Evolutionary conservation across 2,113 vertebrate genomes (phyloP).

Genomic region (Mirza zaza): DNA sequence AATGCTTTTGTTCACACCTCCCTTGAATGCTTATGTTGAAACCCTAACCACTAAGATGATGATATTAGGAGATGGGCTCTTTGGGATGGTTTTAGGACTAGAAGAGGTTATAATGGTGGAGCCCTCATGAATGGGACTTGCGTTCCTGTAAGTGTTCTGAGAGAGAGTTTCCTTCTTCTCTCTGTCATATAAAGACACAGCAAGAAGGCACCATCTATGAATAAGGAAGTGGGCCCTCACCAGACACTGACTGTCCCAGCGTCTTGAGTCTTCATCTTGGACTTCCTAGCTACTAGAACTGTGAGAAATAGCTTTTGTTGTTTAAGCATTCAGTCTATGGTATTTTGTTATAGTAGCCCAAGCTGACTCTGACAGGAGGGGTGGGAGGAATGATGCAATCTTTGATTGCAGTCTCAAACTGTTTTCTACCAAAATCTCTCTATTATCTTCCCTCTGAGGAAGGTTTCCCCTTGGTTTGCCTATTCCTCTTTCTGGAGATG

Average conservation of each 20-base stretch:
- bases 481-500: background rate
- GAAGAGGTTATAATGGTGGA: background rate
- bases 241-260: background rate
- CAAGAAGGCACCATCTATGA: background rate
- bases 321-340: background rate
- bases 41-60: background rate
- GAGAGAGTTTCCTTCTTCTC: background rate
- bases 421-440: background rate
- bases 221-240: background rate
- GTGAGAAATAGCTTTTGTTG: background rate
- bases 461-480: background rate
- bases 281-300: background rate
- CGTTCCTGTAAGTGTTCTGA: background rate
- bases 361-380: background rate
- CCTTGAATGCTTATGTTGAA: background rate
- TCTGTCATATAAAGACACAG: background rate
- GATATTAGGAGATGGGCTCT: background rate
- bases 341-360: background rate
- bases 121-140: background rate
- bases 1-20: background rate
- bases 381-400: background rate
- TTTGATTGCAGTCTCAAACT: background rate
- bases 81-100: background rate
- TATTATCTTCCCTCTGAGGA: background rate
- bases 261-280: background rate